phyloP scores from a whole-genome alignment of 2,888 invertebrate genomes.

The Himalopsyche japonica region DNA sequence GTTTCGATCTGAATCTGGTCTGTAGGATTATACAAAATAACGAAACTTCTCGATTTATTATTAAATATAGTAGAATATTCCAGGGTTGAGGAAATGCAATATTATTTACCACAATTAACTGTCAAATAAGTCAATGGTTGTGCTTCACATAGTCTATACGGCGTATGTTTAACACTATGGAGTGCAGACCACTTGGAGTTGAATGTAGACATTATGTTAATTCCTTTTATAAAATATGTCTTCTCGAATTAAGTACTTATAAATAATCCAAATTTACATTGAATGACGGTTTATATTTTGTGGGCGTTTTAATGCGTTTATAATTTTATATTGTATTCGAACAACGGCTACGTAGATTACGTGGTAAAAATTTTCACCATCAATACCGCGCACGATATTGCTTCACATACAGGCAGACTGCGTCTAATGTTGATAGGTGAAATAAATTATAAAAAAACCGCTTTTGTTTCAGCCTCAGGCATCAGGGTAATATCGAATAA shows the following conservation, averaged over 20 bases:
- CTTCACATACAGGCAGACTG: no score
- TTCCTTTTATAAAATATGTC: constrained; percentile 29
- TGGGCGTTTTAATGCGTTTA: constrained; percentile 25
- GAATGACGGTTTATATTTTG: constrained; percentile 27
- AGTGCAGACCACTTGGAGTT: constrained; percentile 5
- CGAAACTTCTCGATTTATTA: no score
- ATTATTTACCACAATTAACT: no score
- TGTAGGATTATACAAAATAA: no score
- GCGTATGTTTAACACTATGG: neutral
- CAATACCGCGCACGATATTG: neutral
- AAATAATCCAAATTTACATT: constrained; percentile 34
- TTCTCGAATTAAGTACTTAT: constrained; percentile 36
- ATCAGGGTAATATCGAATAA: no score
- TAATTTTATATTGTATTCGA: neutral
- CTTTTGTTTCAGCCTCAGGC: no score
- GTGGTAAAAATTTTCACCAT: constrained; percentile 3
- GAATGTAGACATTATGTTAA: constrained; percentile 40
- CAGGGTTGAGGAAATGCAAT: no score
- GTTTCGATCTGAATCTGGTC: no score
- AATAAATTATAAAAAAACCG: no score
- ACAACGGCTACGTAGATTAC: neutral
- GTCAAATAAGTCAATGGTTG: neutral
- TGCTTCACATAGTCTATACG: neutral
- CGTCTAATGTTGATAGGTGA: no score
- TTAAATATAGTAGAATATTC: no score